Evolutionary conservation across 2,888 invertebrate species (phyloP), one percentile per base, ranked within the genome.

Genomic region (Melanotus villosus): DNA sequence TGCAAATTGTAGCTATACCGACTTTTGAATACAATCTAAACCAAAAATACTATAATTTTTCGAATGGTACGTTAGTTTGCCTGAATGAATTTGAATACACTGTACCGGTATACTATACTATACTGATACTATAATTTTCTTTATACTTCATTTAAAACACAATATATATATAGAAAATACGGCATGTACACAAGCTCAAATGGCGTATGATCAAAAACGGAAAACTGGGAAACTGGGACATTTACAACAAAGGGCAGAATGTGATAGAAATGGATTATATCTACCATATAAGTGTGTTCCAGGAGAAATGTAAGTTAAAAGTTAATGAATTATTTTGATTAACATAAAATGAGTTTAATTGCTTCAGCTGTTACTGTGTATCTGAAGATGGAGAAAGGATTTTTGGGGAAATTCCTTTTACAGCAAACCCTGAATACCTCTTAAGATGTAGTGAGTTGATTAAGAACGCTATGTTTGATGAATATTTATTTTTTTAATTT

Each of bases 291-390:
- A 88, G 72, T 93, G 92, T 76, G 87, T 90, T 14, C 89, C 90
- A 0, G 90, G 90, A 14, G 90, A 91, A 74, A 88, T 90, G 92
- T 92, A 85, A 86, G 87, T 82, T 26, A n/a, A n/a, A n/a, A n/a
- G n/a, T n/a, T n/a, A n/a, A n/a, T n/a, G n/a, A n/a, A n/a, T 21
- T 47, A 18, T 65, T 26, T 14, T 62, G 14, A 18, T 9, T 26
- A 26, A 26, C 26, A 6, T 14, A 9, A 14, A 6, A 6, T 41
- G 0, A 16, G 7, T 41, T 41, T 14, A 12, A 34, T n/a, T 34
- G 34, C 10, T 26, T 3, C 80, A 92, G 91, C 54, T 91, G 91
- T 79, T 91, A 89, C 79, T 92, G 92, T 75, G 86, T 89, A 12
- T 87, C 89, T 14, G 87, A 88, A 64, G 82, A 87, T 1, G 92